Base-by-base conservation (phyloP, 2,797 vertebrate genomes). In the Pseudocheirus occidentalis region DNA sequence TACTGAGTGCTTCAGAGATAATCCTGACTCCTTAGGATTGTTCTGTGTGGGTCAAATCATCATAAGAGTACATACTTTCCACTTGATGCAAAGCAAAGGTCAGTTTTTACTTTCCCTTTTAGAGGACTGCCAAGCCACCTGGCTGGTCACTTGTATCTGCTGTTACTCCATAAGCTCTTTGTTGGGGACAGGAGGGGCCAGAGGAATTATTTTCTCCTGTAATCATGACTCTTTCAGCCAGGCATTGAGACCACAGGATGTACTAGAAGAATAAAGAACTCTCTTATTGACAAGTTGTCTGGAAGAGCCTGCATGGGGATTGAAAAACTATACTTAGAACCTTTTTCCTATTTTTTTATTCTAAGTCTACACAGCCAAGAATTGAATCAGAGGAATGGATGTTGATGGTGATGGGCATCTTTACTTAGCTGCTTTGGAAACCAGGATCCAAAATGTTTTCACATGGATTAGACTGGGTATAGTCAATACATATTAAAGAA, bases 21-120 rank as follows among this genome's bases (percentile, higher is more conserved):
- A 11, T 55, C 9, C 1, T 34, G 91, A 96, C 91, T 94, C 73
- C 73, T 95, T 95, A 66, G 9, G 89, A 91, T 91, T 93, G 90
- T 90, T 94, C 91, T 29, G 3, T 0, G 0, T 81, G 94, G 56
- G 58, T 95, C 96, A 96, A 87, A 96, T 96, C 0, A 34, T 92
- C 92, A 97, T 91, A 14, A 94, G 5, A 93, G 34, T 0, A 0
- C 0, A 27, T 87, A 4, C 58, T 46, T 94, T 92, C 95, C 94
- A 94, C 92, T 95, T 94, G 97, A 55, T 95, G 12, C 46, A 90
- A 58, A 87, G 40, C 1, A 3, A 87, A 87, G 40, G 7, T 87
- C 40, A 50, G 11, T 27, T 87, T 46, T 87, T 50, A 3, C 40
- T 87, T 50, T 87, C 9, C 40, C 40, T 87, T 87, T 27, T 46